Conservation (phyloP, 2,888 invertebrate genomes). For the Neoascia interrupta region DNA sequence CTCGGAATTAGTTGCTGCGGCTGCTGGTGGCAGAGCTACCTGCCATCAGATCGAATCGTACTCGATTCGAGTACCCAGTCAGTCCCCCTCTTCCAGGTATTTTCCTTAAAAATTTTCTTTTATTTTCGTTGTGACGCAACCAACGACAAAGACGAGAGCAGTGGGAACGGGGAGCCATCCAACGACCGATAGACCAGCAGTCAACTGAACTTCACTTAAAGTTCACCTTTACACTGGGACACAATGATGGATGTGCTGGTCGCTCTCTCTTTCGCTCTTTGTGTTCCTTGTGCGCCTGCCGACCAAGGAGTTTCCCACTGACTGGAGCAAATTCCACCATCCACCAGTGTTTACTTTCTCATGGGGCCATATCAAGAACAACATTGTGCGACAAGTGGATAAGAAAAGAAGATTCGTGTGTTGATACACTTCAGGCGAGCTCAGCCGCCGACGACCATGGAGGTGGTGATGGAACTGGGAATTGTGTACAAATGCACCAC, state of each 20-base stretch:
- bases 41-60: conserved; percentile 45
- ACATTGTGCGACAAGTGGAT: conserved; percentile 70
- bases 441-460: conserved; percentile 1
- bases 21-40: conserved; percentile 52
- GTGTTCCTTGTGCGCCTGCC: not conserved
- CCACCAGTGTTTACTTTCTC: conserved; percentile 68
- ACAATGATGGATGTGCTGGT: conserved; percentile 61
- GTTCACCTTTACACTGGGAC: conserved; percentile 2
- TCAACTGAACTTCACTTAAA: conserved; percentile 56
- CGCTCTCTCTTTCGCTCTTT: not conserved
- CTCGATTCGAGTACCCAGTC: conserved; percentile 37
- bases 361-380: conserved; percentile 69
- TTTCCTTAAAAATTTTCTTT: conserved; percentile 51
- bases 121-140: conserved; percentile 39
- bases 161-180: conserved; percentile 11
- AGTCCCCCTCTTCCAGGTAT: conserved; percentile 32
- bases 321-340: too few species aligned
- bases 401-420: conserved; percentile 67
- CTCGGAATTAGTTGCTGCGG: conserved; percentile 48
- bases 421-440: conserved; percentile 67
- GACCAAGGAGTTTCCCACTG: conserved; percentile 65
- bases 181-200: conserved; percentile 42
- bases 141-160: not conserved
- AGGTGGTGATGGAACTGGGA: conserved; percentile 35
- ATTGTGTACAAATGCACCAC: conserved; percentile 15